phyloP scores from a whole-genome alignment of 2,113 vertebrate genomes.

The Gopherus evgoodei region DNA sequence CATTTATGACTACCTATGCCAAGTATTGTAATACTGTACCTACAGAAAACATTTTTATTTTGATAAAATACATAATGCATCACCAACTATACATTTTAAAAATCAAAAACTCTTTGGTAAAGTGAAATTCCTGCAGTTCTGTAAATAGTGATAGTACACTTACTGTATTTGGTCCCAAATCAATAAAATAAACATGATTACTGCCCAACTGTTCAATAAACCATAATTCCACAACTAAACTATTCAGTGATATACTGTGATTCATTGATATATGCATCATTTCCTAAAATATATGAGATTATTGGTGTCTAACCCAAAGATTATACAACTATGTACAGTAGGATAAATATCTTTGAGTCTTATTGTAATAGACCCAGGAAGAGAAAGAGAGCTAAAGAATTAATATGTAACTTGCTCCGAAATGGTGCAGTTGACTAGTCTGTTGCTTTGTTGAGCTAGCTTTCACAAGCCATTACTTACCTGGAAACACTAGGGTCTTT shows the following conservation, averaged over 20 bases:
- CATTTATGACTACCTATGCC: background rate
- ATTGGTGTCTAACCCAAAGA: background rate
- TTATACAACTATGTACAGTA: background rate
- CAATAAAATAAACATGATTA: background rate
- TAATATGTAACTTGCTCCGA: constrained; percentile 24
- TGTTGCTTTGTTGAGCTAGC: background rate
- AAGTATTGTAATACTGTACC: background rate
- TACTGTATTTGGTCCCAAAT: background rate
- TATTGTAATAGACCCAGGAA: background rate
- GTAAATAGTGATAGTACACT: background rate
- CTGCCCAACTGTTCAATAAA: background rate
- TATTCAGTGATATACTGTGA: background rate
- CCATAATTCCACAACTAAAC: background rate
- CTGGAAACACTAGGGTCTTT: constrained; percentile 11
- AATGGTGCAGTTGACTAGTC: constrained; percentile 39
- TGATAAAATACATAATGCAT: background rate
- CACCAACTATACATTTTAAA: constrained; percentile 19
- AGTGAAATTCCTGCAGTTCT: constrained; percentile 21
- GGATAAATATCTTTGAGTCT: constrained; percentile 10
- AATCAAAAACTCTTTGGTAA: background rate
- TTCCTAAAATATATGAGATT: background rate
- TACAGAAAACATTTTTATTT: background rate
- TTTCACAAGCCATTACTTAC: constrained; percentile 62
- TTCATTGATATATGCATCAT: background rate
- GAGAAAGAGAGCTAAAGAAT: constrained; percentile 66